These are phyloP conservation scores for Pammene fasciana DNA, from an alignment of 2,888 invertebrate species.

Conservation along the genomic window DNA sequence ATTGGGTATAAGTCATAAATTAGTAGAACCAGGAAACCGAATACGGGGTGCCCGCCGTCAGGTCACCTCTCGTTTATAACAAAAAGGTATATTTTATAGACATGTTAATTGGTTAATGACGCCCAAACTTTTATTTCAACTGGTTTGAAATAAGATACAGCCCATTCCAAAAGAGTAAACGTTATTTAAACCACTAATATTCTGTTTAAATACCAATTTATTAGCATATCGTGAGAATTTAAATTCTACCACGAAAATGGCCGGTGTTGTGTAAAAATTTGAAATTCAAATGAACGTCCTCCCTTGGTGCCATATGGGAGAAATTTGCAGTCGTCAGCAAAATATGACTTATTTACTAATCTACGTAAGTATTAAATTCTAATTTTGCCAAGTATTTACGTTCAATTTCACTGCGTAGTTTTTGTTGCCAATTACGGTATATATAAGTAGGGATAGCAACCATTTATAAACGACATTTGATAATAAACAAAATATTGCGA, in stretches of 20 bases:
- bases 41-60: slow-evolving; percentile 46
- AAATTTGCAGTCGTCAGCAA: slow-evolving; percentile 9
- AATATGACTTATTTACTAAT: slow-evolving; percentile 14
- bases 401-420: no score
- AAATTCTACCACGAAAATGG: slow-evolving; percentile 37
- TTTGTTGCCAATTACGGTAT: no score
- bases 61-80: slow-evolving; percentile 46
- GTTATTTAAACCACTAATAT: slow-evolving; percentile 37
- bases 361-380: no score
- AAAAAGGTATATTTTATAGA: slow-evolving; percentile 56
- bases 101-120: slow-evolving; percentile 51
- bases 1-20: slow-evolving; percentile 69
- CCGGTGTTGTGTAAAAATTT: slow-evolving; percentile 33
- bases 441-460: no score
- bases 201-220: slow-evolving; percentile 39
- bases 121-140: slow-evolving; percentile 35
- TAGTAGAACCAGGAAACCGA: slow-evolving; percentile 60
- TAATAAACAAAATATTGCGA: no score
- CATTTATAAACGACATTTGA: no score
- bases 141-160: slow-evolving; percentile 39
- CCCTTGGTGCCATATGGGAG: slow-evolving; percentile 29
- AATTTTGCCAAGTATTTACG: no score
- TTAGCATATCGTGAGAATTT: slow-evolving; percentile 39
- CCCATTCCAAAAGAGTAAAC: slow-evolving; percentile 26
- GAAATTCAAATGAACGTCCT: slow-evolving; percentile 38